Base-by-base conservation (phyloP, 2,113 vertebrate genomes). In the Saguinus imperator region DNA sequence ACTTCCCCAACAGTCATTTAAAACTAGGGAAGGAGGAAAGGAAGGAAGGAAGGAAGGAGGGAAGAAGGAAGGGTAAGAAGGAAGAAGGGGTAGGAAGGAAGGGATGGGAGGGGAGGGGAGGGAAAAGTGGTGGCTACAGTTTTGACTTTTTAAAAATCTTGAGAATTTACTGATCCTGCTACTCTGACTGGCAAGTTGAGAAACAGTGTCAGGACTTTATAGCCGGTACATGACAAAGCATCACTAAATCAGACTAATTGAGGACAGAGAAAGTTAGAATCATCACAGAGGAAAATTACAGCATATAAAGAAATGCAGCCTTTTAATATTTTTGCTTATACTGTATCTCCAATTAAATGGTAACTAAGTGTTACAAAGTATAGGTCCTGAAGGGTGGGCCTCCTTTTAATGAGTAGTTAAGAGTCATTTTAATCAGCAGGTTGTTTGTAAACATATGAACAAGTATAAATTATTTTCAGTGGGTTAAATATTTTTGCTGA, bases 391-490 rank as follows among this genome's bases (percentile, higher is more conserved):
- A 94, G 94, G 87, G 88, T 55, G 85, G 81, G 61, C 32, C 91
- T 81, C 64, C 35, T 87, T 80, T 58, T 97, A 97, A 97, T 89
- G 85, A 97, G 64, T 52, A 88, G 94, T 66, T 96, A 50, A 55
- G 92, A 77, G 72, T 75, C 80, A 2, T 95, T 95, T 82, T 66
- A 96, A 96, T 91, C 64, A 94, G 58, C 81, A 88, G 95, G 91
- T 95, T 94, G 94, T 96, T 95, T 94, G 64, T 92, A 48, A 88
- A 88, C 52, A 61, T 72, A 91, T n/a, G 91, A 91, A 72, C 88
- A 97, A 66, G 89, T 92, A 79, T 79, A 35, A 72, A 91, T 98
- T 94, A 97, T 88, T 97, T 97, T 82, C 76, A 58, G 76, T 73
- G 57, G 37, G 76, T 94, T 84, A 35, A 81, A 76, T 90, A 70